Percentiles rank a stretch among this genome's conserved stretches.
phyloP scores from a whole-genome alignment of 2,888 invertebrate species.

The Caenorhabditis sp. region DNA sequence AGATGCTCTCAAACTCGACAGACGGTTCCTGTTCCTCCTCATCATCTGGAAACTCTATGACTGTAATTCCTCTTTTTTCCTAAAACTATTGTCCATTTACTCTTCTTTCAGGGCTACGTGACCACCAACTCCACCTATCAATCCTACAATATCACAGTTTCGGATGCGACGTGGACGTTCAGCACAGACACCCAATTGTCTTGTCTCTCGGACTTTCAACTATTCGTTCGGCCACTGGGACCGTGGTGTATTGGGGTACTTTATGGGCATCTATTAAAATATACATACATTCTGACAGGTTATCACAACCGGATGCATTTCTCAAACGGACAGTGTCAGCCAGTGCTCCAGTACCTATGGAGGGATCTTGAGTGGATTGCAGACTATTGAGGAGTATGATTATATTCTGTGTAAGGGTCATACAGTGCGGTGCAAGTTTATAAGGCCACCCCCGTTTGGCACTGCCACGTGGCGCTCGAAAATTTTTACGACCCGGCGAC shows the following conservation, averaged over 20 bases:
- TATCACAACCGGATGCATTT: neutral
- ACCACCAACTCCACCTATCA: slow-evolving; percentile 1
- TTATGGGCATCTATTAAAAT: neutral
- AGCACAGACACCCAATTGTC: neutral
- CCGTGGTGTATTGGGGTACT: slow-evolving; percentile 18
- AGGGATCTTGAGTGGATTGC: slow-evolving; percentile 6
- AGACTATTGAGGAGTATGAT: slow-evolving; percentile 2
- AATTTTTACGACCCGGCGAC: no score
- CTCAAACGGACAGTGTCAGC: neutral
- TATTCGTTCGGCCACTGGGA: neutral
- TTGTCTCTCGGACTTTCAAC: neutral
- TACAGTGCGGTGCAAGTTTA: no score
- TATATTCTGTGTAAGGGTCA: neutral
- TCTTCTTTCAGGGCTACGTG: neutral
- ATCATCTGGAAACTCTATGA: neutral
- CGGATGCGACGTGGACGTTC: neutral
- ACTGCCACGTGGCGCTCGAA: no score
- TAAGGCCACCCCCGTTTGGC: no score
- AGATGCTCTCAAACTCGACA: slow-evolving; percentile 3
- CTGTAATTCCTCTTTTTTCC: no score
- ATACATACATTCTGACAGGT: no score
- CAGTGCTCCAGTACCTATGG: neutral
- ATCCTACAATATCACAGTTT: slow-evolving; percentile 6
- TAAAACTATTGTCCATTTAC: no score
- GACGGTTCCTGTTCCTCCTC: no score